Evolutionary conservation across 2,113 vertebrate species (phyloP).

Genomic region (Balaenoptera acutorostrata): DNA sequence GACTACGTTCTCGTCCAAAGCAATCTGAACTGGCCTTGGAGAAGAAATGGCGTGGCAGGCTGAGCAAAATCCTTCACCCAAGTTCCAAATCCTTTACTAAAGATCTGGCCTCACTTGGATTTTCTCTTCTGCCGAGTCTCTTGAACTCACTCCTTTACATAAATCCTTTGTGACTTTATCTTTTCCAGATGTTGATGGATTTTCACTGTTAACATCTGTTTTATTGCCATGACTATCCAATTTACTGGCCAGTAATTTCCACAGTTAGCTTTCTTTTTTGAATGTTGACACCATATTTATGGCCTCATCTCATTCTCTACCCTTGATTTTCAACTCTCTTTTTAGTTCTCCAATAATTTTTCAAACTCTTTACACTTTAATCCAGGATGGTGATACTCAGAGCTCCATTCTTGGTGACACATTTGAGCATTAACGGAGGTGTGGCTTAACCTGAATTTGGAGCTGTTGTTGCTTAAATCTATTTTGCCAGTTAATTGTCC

Average conservation of each 20-base stretch:
- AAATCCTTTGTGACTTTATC: conserved; percentile 62
- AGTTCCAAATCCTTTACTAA: conserved; percentile 49
- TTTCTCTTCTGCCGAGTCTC: conserved; percentile 42
- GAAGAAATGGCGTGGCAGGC: conserved; percentile 24
- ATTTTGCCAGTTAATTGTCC: background rate
- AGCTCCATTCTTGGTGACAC: background rate
- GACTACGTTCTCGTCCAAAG: conserved; percentile 32
- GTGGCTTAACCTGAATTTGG: background rate
- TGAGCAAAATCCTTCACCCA: conserved; percentile 25
- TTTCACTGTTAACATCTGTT: conserved; percentile 63
- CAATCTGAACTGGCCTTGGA: background rate
- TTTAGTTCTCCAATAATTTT: background rate
- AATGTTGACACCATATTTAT: conserved; percentile 12
- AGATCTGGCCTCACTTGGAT: conserved; percentile 16
- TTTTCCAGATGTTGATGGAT: conserved; percentile 66
- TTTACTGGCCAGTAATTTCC: conserved; percentile 53
- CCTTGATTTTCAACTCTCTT: background rate
- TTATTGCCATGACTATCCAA: conserved; percentile 49
- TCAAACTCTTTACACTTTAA: background rate
- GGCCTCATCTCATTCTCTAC: background rate
- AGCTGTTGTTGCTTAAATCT: background rate
- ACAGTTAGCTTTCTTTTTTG: conserved; percentile 62
- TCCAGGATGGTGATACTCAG: background rate
- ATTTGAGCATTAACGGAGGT: background rate
- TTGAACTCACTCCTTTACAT: conserved; percentile 61